A percentile compares a stretch with the other conserved stretches of the same genome.
Evolutionary conservation across 2,797 vertebrate species (phyloP).

Genomic region (Chelmon rostratus): DNA sequence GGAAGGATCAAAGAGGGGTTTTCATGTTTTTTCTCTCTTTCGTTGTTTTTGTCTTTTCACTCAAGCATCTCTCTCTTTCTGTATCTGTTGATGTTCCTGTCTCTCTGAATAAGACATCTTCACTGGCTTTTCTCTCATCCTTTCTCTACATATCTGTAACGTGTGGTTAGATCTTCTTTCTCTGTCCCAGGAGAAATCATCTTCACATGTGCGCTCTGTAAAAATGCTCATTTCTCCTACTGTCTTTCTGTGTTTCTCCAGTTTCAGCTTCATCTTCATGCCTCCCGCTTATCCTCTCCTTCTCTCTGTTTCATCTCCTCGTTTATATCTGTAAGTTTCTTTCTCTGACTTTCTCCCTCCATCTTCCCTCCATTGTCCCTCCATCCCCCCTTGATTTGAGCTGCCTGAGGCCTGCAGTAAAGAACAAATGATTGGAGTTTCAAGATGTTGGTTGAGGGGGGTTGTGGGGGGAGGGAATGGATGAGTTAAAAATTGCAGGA

Average conservation of each 20-base stretch:
- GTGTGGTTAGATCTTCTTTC: neutral
- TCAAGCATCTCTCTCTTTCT: neutral
- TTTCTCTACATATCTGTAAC: conserved; percentile 5
- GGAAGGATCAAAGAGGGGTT: conserved; percentile 35
- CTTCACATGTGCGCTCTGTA: conserved; percentile 17
- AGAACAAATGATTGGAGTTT: conserved; percentile 30
- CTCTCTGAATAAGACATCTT: conserved; percentile 2
- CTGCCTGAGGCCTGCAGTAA: conserved; percentile 2
- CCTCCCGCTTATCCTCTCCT: neutral
- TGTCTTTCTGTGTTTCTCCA: neutral
- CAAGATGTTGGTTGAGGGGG: conserved; percentile 13
- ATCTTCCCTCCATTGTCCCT: neutral
- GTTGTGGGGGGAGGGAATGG: no score
- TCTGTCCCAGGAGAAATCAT: conserved; percentile 38
- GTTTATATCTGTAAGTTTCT: conserved; percentile 3
- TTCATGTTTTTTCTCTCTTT: neutral
- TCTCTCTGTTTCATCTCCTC: conserved; percentile 2
- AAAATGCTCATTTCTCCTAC: neutral
- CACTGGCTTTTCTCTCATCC: conserved; percentile 18
- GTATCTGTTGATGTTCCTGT: neutral
- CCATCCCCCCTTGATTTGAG: neutral
- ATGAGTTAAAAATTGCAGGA: neutral
- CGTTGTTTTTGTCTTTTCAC: conserved; percentile 14
- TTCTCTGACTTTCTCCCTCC: conserved; percentile 4
- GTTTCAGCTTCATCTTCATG: conserved; percentile 27